Conservation (phyloP, 2,797 vertebrate genomes). For the Rhynchotus rufescens region DNA sequence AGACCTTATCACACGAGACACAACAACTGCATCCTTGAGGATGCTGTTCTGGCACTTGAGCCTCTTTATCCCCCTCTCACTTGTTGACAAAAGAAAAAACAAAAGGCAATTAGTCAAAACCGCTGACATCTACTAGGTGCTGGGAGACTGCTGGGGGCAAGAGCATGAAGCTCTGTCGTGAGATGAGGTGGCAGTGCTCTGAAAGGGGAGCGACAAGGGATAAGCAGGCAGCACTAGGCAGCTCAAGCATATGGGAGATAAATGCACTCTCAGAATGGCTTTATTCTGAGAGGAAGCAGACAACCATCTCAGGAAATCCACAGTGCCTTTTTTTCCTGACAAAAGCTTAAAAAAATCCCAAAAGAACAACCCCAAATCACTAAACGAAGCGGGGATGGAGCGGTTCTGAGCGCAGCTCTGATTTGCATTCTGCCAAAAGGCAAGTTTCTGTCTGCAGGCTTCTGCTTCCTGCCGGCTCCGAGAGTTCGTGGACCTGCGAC, state of each 20-base stretch:
- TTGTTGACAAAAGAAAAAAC: not conserved
- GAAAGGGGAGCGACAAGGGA: not conserved
- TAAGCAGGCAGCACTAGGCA: not conserved
- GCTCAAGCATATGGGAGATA: not conserved
- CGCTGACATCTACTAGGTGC: not conserved
- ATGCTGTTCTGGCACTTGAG: not conserved
- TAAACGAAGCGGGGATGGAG: not conserved
- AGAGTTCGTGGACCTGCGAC: not conserved
- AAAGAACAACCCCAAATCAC: not conserved
- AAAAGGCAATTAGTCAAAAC: not conserved
- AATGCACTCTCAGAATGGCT: not conserved
- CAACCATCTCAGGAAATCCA: not conserved
- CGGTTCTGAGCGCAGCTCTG: not conserved
- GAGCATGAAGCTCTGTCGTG: not conserved
- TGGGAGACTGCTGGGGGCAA: not conserved
- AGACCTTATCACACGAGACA: not conserved
- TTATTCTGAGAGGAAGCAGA: not conserved
- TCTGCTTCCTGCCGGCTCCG: constrained; percentile 7
- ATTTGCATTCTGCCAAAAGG: not conserved
- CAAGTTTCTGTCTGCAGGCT: constrained; percentile 7
- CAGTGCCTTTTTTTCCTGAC: not conserved
- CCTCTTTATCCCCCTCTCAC: not conserved
- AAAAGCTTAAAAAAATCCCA: not conserved
- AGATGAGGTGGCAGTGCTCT: not conserved
- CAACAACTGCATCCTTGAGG: not conserved